Percentiles rank a stretch among this genome's conserved stretches.
Conservation (phyloP, 2,888 invertebrate species). For the Drosophila helvetica region DNA sequence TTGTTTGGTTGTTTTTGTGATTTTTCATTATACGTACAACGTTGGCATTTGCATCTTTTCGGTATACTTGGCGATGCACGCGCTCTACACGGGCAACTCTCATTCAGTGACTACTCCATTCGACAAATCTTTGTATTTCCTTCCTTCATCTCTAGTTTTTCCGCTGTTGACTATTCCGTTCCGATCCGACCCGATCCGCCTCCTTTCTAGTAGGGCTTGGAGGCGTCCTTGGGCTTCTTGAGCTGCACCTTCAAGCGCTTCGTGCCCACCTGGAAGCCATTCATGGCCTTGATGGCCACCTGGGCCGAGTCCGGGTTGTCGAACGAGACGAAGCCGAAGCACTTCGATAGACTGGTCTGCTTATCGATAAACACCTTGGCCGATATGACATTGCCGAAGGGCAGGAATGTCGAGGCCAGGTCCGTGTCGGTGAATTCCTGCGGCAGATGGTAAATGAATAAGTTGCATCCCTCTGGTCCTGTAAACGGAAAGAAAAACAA, state of each 20-base stretch:
- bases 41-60: slow-evolving; percentile 61
- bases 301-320: slow-evolving; percentile 97
- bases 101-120: slow-evolving; percentile 74
- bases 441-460: slow-evolving; percentile 99
- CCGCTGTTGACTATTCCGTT: neutral
- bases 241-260: slow-evolving; percentile 99
- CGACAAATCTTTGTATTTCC: slow-evolving; percentile 55
- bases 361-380: slow-evolving; percentile 99
- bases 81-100: slow-evolving; percentile 63
- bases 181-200: neutral
- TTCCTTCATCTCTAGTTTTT: no score
- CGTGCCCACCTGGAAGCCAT: slow-evolving; percentile 98
- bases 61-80: slow-evolving; percentile 54
- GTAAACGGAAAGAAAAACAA: slow-evolving; percentile 19
- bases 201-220: slow-evolving; percentile 92
- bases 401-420: slow-evolving; percentile 97
- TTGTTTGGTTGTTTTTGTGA: slow-evolving; percentile 11
- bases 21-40: slow-evolving; percentile 67
- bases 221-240: slow-evolving; percentile 96
- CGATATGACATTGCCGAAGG: slow-evolving; percentile 99
- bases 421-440: slow-evolving; percentile 99
- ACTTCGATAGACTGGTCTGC: slow-evolving; percentile 99
- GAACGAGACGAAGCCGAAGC: slow-evolving; percentile 99
- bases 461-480: slow-evolving; percentile 99
- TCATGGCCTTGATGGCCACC: slow-evolving; percentile 98